Conservation (phyloP, 1,140 invertebrate species). For the Stegodyphus mimosarum region DNA sequence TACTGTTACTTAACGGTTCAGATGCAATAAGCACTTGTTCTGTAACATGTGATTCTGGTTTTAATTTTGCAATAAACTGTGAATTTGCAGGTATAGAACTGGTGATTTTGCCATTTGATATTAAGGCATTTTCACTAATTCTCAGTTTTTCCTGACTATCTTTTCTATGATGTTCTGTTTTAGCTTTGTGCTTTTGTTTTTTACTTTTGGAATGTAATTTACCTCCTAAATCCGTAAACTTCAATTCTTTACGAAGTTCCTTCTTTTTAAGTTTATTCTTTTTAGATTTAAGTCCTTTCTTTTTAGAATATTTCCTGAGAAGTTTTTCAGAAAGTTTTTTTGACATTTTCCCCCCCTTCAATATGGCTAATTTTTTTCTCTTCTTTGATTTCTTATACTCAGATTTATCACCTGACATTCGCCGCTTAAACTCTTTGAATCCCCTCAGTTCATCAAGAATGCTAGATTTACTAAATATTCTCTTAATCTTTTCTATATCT, state of each 20-base stretch:
- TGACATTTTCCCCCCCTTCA: constrained; percentile 64
- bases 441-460: constrained; percentile 50
- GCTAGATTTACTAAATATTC: constrained; percentile 44
- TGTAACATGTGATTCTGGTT: not conserved
- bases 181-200: constrained; percentile 55
- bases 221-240: not conserved
- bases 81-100: constrained; percentile 3
- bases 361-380: constrained; percentile 32
- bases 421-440: constrained; percentile 51
- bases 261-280: constrained; percentile 60
- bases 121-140: not conserved
- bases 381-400: constrained; percentile 51
- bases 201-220: constrained; percentile 44
- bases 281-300: constrained; percentile 54
- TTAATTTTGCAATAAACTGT: not conserved
- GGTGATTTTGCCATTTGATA: not conserved
- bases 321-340: constrained; percentile 62
- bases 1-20: not conserved
- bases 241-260: constrained; percentile 32
- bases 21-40: not conserved
- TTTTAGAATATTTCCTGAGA: constrained; percentile 58
- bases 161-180: constrained; percentile 44
- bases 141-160: constrained; percentile 46
- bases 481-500: constrained; percentile 53
- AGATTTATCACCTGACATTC: constrained; percentile 35